Evolutionary conservation across 1,140 invertebrate genomes (phyloP).

Genomic region (Dendrolimus punctatus): DNA sequence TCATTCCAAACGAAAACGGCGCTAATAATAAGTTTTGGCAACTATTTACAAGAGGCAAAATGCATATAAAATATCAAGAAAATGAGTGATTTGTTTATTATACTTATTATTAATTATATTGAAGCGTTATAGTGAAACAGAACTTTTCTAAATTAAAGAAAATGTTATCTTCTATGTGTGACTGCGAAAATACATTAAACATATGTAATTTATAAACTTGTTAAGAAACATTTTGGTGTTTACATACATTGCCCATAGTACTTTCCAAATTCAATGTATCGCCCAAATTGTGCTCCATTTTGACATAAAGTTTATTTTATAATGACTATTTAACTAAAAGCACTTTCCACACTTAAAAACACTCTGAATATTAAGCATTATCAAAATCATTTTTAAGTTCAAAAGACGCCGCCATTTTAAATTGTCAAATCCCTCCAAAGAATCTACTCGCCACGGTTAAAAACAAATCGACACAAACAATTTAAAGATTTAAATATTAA

Average conservation of each 20-base stretch:
- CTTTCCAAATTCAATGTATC: constrained; percentile 55
- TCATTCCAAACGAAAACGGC: too few species aligned
- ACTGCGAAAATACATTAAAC: not conserved
- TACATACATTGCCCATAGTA: constrained; percentile 42
- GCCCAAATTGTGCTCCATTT: constrained; percentile 60
- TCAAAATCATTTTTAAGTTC: constrained; percentile 43
- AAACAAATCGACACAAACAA: constrained; percentile 53
- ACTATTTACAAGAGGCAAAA: too few species aligned
- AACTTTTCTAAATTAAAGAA: constrained; percentile 2
- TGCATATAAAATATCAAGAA: too few species aligned
- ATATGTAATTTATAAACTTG: not conserved
- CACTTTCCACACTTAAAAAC: not conserved
- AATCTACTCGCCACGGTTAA: constrained; percentile 58
- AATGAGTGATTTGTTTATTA: too few species aligned
- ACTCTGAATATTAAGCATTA: constrained; percentile 9
- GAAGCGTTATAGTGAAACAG: constrained; percentile 1
- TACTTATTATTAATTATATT: too few species aligned
- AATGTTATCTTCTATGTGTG: not conserved
- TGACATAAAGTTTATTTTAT: constrained; percentile 8
- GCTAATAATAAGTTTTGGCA: too few species aligned
- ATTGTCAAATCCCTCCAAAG: constrained; percentile 46
- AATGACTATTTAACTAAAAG: constrained; percentile 3
- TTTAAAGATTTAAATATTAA: constrained; percentile 3
- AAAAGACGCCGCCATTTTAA: constrained; percentile 68
- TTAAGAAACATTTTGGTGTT: constrained; percentile 17